Percentiles rank a stretch among this genome's conserved stretches.
Conservation (phyloP, 2,113 vertebrate species). For the Isichthys henryi region DNA sequence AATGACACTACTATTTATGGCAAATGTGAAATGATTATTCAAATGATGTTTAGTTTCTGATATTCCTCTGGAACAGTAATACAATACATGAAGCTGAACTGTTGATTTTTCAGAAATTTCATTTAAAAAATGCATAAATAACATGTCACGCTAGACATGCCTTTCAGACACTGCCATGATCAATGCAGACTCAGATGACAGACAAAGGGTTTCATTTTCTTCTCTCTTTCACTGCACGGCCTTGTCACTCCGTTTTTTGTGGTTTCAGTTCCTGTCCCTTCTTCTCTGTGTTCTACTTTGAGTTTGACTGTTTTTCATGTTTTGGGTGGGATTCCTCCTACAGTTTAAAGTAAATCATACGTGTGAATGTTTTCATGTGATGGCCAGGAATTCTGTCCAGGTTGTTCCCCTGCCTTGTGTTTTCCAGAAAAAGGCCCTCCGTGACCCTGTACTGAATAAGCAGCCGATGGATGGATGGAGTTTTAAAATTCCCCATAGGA, state of each 20-base stretch:
- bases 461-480: neutral
- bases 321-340: neutral
- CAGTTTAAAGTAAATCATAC: neutral
- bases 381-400: neutral
- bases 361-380: neutral
- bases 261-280: neutral
- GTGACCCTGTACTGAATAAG: neutral
- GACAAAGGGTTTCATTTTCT: neutral
- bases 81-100: neutral
- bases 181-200: constrained; percentile 29
- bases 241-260: neutral
- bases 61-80: neutral
- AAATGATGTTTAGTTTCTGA: neutral
- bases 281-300: neutral
- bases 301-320: neutral
- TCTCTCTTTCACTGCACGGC: neutral
- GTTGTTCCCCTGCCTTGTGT: neutral
- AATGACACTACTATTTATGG: constrained; percentile 12
- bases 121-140: constrained; percentile 25
- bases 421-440: neutral
- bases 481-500: neutral
- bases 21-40: neutral
- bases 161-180: constrained; percentile 34
- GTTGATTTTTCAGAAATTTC: constrained; percentile 7
- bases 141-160: constrained; percentile 35